Conservation (phyloP, 2,888 invertebrate genomes). For the Baronia brevicornis region DNA sequence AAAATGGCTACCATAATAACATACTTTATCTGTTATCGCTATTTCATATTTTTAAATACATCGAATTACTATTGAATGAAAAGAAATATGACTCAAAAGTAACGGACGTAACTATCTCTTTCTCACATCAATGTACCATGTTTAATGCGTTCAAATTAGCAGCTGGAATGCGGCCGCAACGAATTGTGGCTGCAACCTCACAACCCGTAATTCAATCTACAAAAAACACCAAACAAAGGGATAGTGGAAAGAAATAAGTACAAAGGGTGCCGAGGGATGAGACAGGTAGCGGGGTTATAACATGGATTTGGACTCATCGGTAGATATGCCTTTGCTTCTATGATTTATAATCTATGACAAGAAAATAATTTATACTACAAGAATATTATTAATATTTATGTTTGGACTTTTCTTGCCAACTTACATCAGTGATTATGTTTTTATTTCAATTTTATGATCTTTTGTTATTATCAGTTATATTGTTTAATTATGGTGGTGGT, state of each 20-base stretch:
- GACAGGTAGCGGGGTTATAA: slow-evolving; percentile 59
- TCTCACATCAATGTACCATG: slow-evolving; percentile 23
- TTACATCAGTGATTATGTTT: not conserved
- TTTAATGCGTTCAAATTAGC: slow-evolving; percentile 57
- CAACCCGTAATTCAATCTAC: slow-evolving; percentile 62
- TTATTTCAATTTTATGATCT: too few relatives aligned
- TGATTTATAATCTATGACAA: slow-evolving; percentile 5
- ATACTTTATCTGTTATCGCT: too few relatives aligned
- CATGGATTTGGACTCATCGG: slow-evolving; percentile 27
- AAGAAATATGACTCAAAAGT: slow-evolving; percentile 13
- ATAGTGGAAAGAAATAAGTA: slow-evolving; percentile 42
- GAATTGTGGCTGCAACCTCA: slow-evolving; percentile 63
- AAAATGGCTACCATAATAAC: too few relatives aligned
- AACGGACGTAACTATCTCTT: slow-evolving; percentile 18
- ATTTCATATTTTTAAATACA: too few relatives aligned
- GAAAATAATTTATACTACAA: too few relatives aligned
- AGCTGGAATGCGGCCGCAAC: slow-evolving; percentile 63
- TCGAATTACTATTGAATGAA: slow-evolving; percentile 12
- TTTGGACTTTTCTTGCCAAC: not conserved
- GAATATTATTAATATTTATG: not conserved
- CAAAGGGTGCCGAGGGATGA: slow-evolving; percentile 59
- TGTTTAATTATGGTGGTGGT: too few relatives aligned
- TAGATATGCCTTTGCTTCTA: slow-evolving; percentile 8
- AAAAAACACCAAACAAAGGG: slow-evolving; percentile 54
- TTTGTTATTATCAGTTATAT: too few relatives aligned